phyloP scores from a whole-genome alignment of 2,888 invertebrate genomes.

The Liopterus haemorrhoidalis region DNA sequence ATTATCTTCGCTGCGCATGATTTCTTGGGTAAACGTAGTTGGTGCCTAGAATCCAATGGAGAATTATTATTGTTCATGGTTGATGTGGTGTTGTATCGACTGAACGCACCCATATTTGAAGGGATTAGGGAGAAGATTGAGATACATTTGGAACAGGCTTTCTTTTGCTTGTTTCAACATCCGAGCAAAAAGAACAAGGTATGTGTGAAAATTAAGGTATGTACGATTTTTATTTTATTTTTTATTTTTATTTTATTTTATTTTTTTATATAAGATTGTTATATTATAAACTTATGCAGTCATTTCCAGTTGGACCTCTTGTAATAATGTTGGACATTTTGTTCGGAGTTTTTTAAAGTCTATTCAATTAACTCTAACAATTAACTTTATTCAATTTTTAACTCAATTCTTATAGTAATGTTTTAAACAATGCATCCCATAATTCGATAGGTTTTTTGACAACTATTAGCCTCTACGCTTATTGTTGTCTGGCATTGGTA shows the following conservation, averaged over 20 bases:
- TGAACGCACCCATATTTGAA: constrained; percentile 60
- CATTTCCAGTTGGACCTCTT: too few relatives aligned
- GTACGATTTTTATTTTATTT: constrained; percentile 4
- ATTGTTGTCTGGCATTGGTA: too few relatives aligned
- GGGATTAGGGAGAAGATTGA: constrained; percentile 62
- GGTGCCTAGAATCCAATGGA: constrained; percentile 74
- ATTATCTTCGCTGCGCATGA: constrained; percentile 79
- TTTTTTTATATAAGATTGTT: too few relatives aligned
- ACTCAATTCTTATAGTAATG: too few relatives aligned
- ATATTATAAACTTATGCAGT: too few relatives aligned
- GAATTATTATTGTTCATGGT: constrained; percentile 72
- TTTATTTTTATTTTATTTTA: background rate
- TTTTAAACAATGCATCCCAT: too few relatives aligned
- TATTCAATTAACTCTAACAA: too few relatives aligned
- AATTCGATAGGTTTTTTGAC: too few relatives aligned
- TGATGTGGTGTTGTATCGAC: constrained; percentile 64
- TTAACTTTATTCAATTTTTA: too few relatives aligned
- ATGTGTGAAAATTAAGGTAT: constrained; percentile 27
- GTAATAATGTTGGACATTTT: too few relatives aligned
- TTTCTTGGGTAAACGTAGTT: constrained; percentile 70
- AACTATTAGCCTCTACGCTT: too few relatives aligned
- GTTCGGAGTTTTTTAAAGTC: too few relatives aligned
- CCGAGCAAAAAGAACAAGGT: constrained; percentile 65
- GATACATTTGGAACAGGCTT: constrained; percentile 76
- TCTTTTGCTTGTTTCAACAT: constrained; percentile 81